Conservation (phyloP, 2,797 vertebrate species). For the Arctocebus calabarensis region DNA sequence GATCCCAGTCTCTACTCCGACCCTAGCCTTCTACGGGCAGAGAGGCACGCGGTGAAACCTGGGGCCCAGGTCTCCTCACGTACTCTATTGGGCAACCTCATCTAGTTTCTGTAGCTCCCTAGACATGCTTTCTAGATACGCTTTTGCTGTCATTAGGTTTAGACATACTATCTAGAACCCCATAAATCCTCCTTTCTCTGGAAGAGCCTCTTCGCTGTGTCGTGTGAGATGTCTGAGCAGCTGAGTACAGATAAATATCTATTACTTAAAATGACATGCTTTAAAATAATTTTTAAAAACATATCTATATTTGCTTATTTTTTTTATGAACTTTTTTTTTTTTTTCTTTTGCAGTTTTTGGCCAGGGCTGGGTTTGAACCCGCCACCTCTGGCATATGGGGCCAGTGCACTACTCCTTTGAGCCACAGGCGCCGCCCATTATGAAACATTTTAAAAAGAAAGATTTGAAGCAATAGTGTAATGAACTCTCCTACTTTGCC, state of each 20-base stretch:
- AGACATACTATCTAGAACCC: not conserved
- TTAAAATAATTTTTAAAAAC: not conserved
- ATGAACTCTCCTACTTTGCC: not conserved
- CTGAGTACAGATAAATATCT: not conserved
- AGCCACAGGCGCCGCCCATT: no score
- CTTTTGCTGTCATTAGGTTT: constrained; percentile 19
- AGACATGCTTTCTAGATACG: not conserved
- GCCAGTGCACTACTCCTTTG: no score
- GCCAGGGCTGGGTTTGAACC: no score
- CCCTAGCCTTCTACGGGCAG: not conserved
- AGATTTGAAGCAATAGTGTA: not conserved
- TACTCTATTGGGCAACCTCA: not conserved
- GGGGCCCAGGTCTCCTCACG: not conserved
- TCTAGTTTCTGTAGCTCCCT: not conserved
- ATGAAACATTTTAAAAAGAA: not conserved
- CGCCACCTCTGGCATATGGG: no score
- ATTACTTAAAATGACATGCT: not conserved
- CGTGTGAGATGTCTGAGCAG: not conserved
- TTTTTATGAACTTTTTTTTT: not conserved
- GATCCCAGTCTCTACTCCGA: not conserved
- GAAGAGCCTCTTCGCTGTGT: not conserved
- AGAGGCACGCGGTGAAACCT: not conserved
- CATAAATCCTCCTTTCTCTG: not conserved
- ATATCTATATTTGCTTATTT: not conserved
- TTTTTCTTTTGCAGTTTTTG: no score